Evolutionary conservation across 1,140 invertebrate species (phyloP).

Genomic region (Rhizoglyphus robini): DNA sequence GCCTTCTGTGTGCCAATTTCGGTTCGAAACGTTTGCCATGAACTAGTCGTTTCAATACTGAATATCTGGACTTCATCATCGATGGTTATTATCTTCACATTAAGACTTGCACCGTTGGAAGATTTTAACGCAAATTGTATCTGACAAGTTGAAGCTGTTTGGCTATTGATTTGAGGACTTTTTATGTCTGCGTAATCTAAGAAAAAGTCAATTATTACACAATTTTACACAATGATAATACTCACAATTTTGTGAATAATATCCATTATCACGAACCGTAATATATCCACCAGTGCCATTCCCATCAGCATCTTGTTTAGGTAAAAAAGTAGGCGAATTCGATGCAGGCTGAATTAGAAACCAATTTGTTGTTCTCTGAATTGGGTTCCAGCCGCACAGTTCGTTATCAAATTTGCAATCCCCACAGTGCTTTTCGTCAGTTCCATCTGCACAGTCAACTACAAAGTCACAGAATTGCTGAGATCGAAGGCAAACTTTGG

Average conservation of each 20-base stretch:
- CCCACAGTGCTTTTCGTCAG: conserved; percentile 2
- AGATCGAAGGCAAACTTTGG: neutral
- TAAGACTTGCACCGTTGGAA: too few relatives aligned
- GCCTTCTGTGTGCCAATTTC: neutral
- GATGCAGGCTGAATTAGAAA: neutral
- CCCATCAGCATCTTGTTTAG: neutral
- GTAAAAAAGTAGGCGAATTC: neutral
- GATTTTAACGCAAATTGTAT: too few relatives aligned
- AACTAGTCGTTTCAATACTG: too few relatives aligned
- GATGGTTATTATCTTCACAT: too few relatives aligned
- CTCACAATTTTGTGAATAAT: too few relatives aligned
- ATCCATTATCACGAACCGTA: neutral
- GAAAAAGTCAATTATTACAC: too few relatives aligned
- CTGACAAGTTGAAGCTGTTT: neutral
- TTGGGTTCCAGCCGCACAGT: conserved; percentile 19
- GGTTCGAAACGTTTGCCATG: neutral
- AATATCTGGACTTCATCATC: too few relatives aligned
- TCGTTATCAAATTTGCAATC: conserved; percentile 23
- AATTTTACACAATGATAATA: too few relatives aligned
- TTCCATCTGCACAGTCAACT: neutral
- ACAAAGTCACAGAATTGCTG: neutral
- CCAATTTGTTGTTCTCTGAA: neutral
- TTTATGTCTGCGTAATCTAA: too few relatives aligned
- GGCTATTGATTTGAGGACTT: neutral
- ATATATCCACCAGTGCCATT: neutral